Evolutionary conservation across 2,888 invertebrate genomes (phyloP).

Genomic region (Amiota mariae): DNA sequence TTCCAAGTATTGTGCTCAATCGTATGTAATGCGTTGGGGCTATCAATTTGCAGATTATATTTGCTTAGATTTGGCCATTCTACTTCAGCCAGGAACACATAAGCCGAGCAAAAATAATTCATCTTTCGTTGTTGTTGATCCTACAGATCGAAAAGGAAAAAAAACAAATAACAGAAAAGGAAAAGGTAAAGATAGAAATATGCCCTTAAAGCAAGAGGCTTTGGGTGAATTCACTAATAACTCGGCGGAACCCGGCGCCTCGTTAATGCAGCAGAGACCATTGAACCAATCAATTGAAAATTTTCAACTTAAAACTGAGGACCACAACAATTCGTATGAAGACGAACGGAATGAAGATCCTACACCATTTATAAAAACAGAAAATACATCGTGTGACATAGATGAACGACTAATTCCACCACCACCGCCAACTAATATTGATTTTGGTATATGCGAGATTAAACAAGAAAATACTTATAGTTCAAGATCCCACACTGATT

Average conservation of each 20-base stretch:
- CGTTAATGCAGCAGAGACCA: no score
- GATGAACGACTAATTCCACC: neutral
- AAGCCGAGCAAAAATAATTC: slow-evolving; percentile 21
- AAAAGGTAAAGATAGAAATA: neutral
- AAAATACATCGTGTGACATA: no score
- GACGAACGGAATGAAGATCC: no score
- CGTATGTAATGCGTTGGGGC: slow-evolving; percentile 42
- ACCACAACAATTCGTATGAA: neutral
- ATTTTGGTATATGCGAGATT: slow-evolving; percentile 1
- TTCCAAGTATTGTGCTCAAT: slow-evolving; percentile 34
- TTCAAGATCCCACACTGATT: no score
- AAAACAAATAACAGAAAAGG: neutral
- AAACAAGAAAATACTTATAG: no score
- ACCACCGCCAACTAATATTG: slow-evolving; percentile 7
- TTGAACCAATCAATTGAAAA: no score
- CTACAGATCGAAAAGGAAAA: neutral
- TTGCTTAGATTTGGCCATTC: slow-evolving; percentile 40
- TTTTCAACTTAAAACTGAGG: no score
- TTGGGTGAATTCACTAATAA: neutral
- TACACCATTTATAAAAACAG: no score
- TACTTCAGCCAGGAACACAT: slow-evolving; percentile 35
- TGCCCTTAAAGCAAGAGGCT: neutral
- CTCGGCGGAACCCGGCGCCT: no score
- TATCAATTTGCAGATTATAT: slow-evolving; percentile 40
- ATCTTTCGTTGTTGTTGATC: neutral